Percentiles rank a stretch among this genome's conserved stretches.
phyloP scores from a whole-genome alignment of 1,140 invertebrate species.

The Ostrea denselamellosa region DNA sequence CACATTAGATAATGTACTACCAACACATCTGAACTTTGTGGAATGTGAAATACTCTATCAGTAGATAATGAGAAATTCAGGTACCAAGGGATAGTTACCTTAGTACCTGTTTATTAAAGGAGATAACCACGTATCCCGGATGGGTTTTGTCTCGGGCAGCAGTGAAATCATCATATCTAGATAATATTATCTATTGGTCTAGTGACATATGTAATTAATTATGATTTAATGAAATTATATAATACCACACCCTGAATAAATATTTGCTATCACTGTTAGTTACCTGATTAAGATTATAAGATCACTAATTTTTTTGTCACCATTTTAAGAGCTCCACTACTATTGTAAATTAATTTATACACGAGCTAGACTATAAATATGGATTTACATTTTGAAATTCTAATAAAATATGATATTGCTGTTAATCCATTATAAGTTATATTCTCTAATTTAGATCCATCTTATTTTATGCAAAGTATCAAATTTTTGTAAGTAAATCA shows the following conservation, averaged over 20 bases:
- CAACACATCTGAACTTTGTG: neutral
- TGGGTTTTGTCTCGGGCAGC: neutral
- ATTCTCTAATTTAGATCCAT: too few relatives aligned
- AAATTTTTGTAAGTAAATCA: too few relatives aligned
- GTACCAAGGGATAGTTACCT: neutral
- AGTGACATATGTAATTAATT: neutral
- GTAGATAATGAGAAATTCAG: neutral
- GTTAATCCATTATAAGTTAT: too few relatives aligned
- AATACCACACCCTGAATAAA: neutral
- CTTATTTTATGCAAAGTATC: too few relatives aligned
- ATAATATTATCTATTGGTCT: neutral
- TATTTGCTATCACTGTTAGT: neutral
- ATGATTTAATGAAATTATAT: neutral
- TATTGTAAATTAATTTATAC: too few relatives aligned
- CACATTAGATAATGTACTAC: too few relatives aligned
- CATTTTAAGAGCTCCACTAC: too few relatives aligned
- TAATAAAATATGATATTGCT: too few relatives aligned
- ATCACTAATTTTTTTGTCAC: too few relatives aligned
- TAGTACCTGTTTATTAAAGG: neutral
- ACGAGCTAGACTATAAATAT: too few relatives aligned
- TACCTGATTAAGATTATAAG: neutral
- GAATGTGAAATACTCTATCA: constrained; percentile 2
- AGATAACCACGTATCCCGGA: constrained; percentile 4
- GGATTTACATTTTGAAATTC: too few relatives aligned
- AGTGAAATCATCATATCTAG: constrained; percentile 1